These are phyloP conservation scores for Gila robusta DNA, from an alignment of 2,797 vertebrate species.

Conservation along the genomic window DNA sequence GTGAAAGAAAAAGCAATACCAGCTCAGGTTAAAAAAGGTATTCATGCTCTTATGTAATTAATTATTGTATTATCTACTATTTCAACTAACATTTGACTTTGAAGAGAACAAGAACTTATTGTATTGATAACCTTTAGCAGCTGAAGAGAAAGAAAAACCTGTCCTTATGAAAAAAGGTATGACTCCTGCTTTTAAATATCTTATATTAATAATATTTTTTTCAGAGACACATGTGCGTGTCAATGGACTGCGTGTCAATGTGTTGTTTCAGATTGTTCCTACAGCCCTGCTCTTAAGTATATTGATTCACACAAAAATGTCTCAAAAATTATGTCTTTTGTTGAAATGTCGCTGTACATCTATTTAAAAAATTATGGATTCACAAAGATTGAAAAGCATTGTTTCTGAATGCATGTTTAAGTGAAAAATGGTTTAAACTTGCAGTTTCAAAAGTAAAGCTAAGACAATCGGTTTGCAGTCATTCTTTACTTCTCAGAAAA, in stretches of 20 bases:
- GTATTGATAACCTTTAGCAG: neutral
- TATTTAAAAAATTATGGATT: neutral
- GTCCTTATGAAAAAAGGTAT: constrained; percentile 6
- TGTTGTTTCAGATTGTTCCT: neutral
- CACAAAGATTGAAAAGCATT: neutral
- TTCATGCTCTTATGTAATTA: neutral
- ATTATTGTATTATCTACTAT: neutral
- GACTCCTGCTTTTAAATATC: neutral
- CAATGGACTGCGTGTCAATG: neutral
- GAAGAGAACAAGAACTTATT: neutral
- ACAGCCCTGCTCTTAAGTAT: neutral
- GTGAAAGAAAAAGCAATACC: neutral
- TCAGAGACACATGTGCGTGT: neutral
- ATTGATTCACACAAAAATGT: neutral
- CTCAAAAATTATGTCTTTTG: neutral
- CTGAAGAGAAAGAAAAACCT: constrained; percentile 22
- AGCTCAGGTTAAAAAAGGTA: neutral
- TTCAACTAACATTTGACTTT: neutral
- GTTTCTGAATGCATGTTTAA: too few relatives aligned
- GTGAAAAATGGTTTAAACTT: too few relatives aligned
- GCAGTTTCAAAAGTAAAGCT: too few relatives aligned
- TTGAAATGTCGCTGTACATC: neutral
- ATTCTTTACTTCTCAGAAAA: neutral
- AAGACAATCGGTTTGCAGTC: neutral
- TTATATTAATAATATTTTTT: neutral